Conservation (phyloP, 2,888 invertebrate genomes). For the Belgica antarctica region DNA sequence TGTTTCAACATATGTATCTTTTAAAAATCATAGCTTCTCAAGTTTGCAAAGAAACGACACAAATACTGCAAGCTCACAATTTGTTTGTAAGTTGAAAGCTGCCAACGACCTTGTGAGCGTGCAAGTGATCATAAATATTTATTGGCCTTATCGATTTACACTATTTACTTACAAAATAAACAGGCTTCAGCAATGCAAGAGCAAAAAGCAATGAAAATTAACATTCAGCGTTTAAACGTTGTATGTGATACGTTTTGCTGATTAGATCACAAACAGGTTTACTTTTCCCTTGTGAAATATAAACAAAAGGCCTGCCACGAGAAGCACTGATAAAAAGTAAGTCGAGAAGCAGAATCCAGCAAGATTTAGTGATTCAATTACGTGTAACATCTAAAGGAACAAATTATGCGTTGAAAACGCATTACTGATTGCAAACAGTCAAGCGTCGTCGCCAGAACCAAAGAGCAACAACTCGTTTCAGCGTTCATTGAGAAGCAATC, state of each 20-base stretch:
- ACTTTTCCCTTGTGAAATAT: too few relatives aligned
- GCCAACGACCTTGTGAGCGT: constrained; percentile 6
- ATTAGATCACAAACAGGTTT: constrained; percentile 7
- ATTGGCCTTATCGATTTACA: not conserved
- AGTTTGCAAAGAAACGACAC: too few relatives aligned
- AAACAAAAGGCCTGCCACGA: too few relatives aligned
- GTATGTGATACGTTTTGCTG: constrained; percentile 28
- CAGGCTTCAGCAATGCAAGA: not conserved
- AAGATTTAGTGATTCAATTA: constrained; percentile 39
- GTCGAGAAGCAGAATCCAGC: not conserved
- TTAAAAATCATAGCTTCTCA: too few relatives aligned
- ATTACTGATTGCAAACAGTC: not conserved
- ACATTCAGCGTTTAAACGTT: constrained; percentile 32
- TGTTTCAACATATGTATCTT: too few relatives aligned
- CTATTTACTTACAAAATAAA: not conserved
- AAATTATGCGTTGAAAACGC: constrained; percentile 38
- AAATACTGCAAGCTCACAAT: too few relatives aligned
- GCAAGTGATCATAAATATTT: constrained; percentile 8
- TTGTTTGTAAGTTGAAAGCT: too few relatives aligned
- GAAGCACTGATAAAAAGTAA: too few relatives aligned
- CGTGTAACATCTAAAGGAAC: constrained; percentile 14
- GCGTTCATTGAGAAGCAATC: not conserved
- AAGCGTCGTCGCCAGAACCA: not conserved
- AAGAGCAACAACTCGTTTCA: too few relatives aligned
- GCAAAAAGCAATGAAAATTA: constrained; percentile 6